Evolutionary conservation across 1,140 invertebrate species (phyloP).

Genomic region (Micrasema minimum): DNA sequence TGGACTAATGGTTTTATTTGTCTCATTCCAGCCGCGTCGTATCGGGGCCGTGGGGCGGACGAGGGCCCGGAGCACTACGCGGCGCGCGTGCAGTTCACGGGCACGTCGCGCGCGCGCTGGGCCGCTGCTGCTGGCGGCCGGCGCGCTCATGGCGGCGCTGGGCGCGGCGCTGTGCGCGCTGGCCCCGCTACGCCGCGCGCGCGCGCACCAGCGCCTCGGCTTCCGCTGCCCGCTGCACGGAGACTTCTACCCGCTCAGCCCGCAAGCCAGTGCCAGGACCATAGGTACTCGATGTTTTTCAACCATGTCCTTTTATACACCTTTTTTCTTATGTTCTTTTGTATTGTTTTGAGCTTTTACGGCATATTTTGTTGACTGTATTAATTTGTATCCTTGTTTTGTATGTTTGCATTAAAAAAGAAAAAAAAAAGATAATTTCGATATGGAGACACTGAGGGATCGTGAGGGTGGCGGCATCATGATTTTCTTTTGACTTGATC

Average conservation of each 20-base stretch:
- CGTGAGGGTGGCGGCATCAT: too few species aligned
- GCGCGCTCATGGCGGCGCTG: constrained; percentile 71
- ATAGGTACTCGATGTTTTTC: too few species aligned
- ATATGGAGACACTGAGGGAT: too few species aligned
- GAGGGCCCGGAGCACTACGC: constrained; percentile 77
- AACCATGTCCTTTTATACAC: too few species aligned
- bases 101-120: constrained; percentile 78
- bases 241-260: constrained; percentile 79
- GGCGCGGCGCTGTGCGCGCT: constrained; percentile 73
- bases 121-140: constrained; percentile 76
- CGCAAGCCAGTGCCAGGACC: constrained; percentile 66
- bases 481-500: too few species aligned
- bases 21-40: constrained; percentile 75
- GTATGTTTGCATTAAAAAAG: too few species aligned
- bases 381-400: too few species aligned
- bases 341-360: too few species aligned
- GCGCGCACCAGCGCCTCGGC: constrained; percentile 74
- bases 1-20: too few species aligned
- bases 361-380: too few species aligned
- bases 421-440: too few species aligned
- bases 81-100: constrained; percentile 76
- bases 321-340: too few species aligned
- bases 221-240: constrained; percentile 83
- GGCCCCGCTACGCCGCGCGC: constrained; percentile 73
- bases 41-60: constrained; percentile 75